Percentiles rank a stretch among this genome's conserved stretches.
phyloP scores from a whole-genome alignment of 2,113 vertebrate genomes.

The Apus apus region DNA sequence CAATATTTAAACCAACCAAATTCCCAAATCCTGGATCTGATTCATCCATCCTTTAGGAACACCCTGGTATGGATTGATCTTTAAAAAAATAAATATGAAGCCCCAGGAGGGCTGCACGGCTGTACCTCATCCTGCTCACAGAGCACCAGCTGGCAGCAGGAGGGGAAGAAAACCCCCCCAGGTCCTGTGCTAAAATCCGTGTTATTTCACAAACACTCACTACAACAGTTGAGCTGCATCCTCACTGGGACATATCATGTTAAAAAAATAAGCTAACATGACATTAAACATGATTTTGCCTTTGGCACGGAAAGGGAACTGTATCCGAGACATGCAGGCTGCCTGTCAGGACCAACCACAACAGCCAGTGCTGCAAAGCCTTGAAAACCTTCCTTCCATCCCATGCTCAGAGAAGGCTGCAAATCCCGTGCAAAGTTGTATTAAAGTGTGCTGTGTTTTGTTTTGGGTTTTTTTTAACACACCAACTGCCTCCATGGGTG shows the following conservation, averaged over 20 bases:
- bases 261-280: constrained; percentile 20
- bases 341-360: neutral
- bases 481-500: accelerated
- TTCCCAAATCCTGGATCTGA: neutral
- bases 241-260: neutral
- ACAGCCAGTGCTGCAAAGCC: neutral
- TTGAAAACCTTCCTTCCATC: neutral
- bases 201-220: neutral
- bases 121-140: accelerated
- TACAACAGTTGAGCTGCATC: neutral
- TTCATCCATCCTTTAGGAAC: neutral
- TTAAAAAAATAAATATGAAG: neutral
- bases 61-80: neutral
- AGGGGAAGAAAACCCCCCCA: neutral
- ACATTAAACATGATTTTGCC: constrained; percentile 14
- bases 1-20: neutral
- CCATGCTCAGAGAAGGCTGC: neutral
- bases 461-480: neutral
- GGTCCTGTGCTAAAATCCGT: neutral
- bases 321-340: neutral
- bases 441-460: neutral
- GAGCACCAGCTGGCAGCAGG: constrained; percentile 1
- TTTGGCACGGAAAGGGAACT: neutral
- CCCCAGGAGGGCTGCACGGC: accelerated
- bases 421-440: neutral